Evolutionary conservation across 2,888 invertebrate genomes (phyloP), one percentile per base, ranked within the genome.

Genomic region (Aspidapion aeneum): DNA sequence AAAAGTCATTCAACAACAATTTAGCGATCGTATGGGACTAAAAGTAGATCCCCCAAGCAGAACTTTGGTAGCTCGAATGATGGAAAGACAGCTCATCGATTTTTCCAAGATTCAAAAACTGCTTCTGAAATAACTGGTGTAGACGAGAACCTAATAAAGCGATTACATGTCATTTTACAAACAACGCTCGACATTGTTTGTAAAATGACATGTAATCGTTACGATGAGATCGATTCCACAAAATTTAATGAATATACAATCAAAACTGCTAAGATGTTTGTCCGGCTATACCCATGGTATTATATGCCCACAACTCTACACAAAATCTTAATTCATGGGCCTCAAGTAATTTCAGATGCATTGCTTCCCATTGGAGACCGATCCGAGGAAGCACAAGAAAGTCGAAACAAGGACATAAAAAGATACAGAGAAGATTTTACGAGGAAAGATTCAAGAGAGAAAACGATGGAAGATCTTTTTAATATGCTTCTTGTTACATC

Each of bases 231-330:
- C 19, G 18, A 58, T 7, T 18, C 19, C 35, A 48, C 35, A 35
- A 49, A 58, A 49, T 59, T 63, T 49, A 57, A 35, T 19, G 49
- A 58, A 18, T 59, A 63, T 56, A 22, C 58, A 21, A 12, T 20
- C 7, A 55, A 63, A 58, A 72, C 69, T 20, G 67, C 66, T 1
- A 19, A 67, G 12, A 17, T 65, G 18, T 71, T 64, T 60, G 68
- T 70, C 5, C 48, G 66, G 21, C 48, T 55, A 18, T 75, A 74
- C 65, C 69, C 68, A 2, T 75, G 74, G 73, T 74, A 69, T 58
- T 66, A 65, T 57, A 76, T 76, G 75, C 73, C 74, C 55, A 65
- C 71, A 18, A 72, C 71, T 16, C 58, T 75, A 22, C 74, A 75
- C 58, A 73, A 74, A 64, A 62, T 73, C 18, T 57, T 74, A 52